Evolutionary conservation across 2,113 vertebrate genomes (phyloP).

Genomic region (Bombycilla garrulus): DNA sequence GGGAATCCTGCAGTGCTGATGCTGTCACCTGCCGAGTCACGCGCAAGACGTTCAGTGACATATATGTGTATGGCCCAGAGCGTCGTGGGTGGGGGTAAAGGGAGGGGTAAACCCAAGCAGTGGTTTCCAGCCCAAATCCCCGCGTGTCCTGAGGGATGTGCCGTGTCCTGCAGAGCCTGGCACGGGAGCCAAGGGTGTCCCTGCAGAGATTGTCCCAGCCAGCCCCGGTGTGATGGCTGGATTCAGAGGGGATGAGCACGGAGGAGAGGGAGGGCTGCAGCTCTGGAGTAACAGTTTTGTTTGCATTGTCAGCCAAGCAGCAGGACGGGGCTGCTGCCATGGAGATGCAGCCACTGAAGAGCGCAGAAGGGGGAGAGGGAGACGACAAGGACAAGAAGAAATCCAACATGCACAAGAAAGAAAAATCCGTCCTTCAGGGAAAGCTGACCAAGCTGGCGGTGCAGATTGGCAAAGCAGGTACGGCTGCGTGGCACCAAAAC

Average conservation of each 20-base stretch:
- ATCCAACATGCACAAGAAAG: conserved; percentile 89
- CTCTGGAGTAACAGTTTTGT: conserved; percentile 1
- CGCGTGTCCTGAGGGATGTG: fast-evolving
- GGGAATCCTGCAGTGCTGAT: not conserved
- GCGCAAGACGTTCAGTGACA: not conserved
- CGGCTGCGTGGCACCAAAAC: not conserved
- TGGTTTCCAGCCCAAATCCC: not conserved
- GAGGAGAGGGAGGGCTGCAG: not conserved
- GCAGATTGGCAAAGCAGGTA: conserved; percentile 98
- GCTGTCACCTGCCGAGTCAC: not conserved
- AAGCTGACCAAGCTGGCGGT: conserved; percentile 98
- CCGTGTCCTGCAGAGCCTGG: not conserved
- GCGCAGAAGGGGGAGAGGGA: conserved; percentile 91
- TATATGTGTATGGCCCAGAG: not conserved
- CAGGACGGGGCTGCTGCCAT: conserved; percentile 97
- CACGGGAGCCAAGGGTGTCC: not conserved
- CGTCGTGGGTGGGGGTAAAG: not conserved
- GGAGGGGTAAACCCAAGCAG: fast-evolving
- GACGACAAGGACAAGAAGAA: conserved; percentile 96
- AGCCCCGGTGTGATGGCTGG: not conserved
- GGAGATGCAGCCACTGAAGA: conserved; percentile 99
- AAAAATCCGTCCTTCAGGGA: conserved; percentile 97
- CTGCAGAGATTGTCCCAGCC: not conserved
- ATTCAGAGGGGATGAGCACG: not conserved
- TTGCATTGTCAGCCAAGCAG: conserved; percentile 88